Evolutionary conservation across 2,888 invertebrate genomes (phyloP).

Genomic region (Xestia ashworthii): DNA sequence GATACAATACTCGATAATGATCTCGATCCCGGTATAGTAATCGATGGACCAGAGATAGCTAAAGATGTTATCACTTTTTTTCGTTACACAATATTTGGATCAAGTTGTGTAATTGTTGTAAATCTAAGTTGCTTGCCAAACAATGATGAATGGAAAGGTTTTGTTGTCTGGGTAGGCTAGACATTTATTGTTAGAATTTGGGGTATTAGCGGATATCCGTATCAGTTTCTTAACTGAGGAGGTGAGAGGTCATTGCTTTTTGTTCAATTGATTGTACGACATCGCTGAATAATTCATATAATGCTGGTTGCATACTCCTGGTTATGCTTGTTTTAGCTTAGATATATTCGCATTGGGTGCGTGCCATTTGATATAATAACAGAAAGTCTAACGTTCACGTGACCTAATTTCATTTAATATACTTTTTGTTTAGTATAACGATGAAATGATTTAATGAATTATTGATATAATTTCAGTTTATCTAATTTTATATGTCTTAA

Average conservation of each 20-base stretch:
- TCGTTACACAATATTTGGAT: conserved; percentile 48
- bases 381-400: no score
- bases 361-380: no score
- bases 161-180: conserved; percentile 45
- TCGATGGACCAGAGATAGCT: conserved; percentile 41
- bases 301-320: background rate
- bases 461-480: no score
- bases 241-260: conserved; percentile 10
- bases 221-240: background rate
- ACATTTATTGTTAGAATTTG: conserved; percentile 30
- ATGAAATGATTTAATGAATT: no score
- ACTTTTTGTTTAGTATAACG: no score
- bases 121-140: conserved; percentile 32
- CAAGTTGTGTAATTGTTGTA: conserved; percentile 53
- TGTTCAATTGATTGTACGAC: background rate
- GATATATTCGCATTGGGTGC: no score
- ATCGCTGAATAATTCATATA: background rate
- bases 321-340: background rate
- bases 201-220: conserved; percentile 23
- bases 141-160: conserved; percentile 48
- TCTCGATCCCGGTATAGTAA: conserved; percentile 46
- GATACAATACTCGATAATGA: conserved; percentile 45
- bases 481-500: no score
- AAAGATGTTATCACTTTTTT: conserved; percentile 47
- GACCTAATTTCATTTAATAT: no score